phyloP scores from a whole-genome alignment of 2,888 invertebrate genomes.

The Myathropa florea region DNA sequence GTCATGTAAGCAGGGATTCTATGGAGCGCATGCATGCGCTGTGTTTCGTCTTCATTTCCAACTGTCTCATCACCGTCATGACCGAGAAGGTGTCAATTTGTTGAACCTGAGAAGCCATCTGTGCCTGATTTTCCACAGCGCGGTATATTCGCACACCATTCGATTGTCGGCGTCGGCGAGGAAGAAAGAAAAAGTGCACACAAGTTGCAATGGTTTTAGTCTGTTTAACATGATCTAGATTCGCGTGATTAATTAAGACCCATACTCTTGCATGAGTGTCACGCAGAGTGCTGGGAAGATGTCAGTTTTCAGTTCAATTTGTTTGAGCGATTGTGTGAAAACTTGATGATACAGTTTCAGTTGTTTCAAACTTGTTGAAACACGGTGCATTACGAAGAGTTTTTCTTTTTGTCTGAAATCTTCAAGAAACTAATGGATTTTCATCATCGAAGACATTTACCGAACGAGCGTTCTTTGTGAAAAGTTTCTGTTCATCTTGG shows the following conservation, averaged over 20 bases:
- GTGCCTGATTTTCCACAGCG: constrained; percentile 24
- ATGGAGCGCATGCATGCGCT: too few relatives aligned
- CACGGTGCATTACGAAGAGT: background rate
- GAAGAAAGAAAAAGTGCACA: constrained; percentile 48
- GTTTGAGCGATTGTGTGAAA: background rate
- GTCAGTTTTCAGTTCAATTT: background rate
- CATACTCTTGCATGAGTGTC: constrained; percentile 12
- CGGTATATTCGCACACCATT: background rate
- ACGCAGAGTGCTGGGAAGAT: background rate
- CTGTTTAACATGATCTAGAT: constrained; percentile 50
- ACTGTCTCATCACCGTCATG: background rate
- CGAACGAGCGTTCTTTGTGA: too few relatives aligned
- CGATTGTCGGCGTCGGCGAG: constrained; percentile 8
- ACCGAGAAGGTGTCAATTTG: background rate
- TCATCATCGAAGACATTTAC: too few relatives aligned
- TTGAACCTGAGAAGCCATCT: constrained; percentile 26
- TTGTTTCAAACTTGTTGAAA: background rate
- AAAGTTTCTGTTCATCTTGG: too few relatives aligned
- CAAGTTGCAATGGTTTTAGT: constrained; percentile 23
- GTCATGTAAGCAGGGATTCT: too few relatives aligned
- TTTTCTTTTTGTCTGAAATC: background rate
- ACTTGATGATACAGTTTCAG: background rate
- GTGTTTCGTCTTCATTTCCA: too few relatives aligned
- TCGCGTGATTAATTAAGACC: constrained; percentile 54
- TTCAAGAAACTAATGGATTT: background rate